Evolutionary conservation across 2,797 vertebrate genomes (phyloP), one percentile per base, ranked within the genome.

Genomic region (Pangasius macronema): DNA sequence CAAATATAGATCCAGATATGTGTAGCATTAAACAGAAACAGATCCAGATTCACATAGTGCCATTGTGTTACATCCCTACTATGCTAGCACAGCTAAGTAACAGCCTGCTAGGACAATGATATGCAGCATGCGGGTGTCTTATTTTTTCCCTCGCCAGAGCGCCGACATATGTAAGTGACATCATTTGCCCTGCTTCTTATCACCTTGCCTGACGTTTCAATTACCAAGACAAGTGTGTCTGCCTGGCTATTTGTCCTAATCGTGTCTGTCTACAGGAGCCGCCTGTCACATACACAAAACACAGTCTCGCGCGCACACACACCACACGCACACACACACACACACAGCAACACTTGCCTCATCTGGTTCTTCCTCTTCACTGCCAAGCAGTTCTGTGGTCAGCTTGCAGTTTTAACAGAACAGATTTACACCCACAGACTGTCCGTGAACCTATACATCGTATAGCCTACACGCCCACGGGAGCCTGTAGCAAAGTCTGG

Each of bases 141-240:
- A 86, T 86, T 91, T 85, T 27, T 90, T 80, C 85, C 84, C 88
- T 39, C 51, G 86, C 87, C 16, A 84, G 88, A 92, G 82, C 72
- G 85, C 90, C 76, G 91, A 93, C 92, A 92, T 90, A 91, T 91
- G 92, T 89, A 90, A 90, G 89, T 82, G 82, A 93, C 92, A 93
- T 93, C 91, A 89, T 80, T 89, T 87, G 89, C 89, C 92, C 91
- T 91, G 92, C 89, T 90, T 93, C 91, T 94, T 91, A 93, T 94
- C 91, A 89, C 83, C 59, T 90, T 36, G 88, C 88, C 89, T 93
- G 94, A 93, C 90, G 92, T 91, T 94, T 95, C 92, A 94, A 93
- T 94, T 93, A 94, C 90, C 73, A 91, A 91, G 90, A 94, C 92
- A 90, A 92, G 91, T 93, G 92, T 92, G 87, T 89, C 90, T 83